phyloP scores from a whole-genome alignment of 2,113 vertebrate species.

The Rhipidura dahli region DNA sequence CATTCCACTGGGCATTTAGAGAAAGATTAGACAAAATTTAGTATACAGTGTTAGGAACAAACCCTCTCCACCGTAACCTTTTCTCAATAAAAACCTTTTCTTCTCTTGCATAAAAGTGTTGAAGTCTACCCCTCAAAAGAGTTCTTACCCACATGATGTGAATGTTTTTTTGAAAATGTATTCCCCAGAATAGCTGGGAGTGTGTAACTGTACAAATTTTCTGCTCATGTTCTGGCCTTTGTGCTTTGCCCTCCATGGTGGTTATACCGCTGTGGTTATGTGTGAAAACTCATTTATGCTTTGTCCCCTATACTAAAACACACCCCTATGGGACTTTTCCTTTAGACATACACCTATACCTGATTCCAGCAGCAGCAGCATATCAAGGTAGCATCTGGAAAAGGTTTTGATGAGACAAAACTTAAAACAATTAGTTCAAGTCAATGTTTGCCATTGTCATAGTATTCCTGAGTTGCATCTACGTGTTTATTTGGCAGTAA shows the following conservation, averaged over 20 bases:
- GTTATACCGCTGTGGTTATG: rapidly evolving
- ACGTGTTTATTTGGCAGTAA: not conserved
- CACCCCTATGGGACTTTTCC: not conserved
- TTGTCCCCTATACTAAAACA: not conserved
- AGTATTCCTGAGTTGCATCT: not conserved
- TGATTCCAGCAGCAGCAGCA: not conserved
- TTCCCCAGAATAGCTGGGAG: not conserved
- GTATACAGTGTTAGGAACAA: rapidly evolving
- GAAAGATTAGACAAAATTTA: not conserved
- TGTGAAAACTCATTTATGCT: not conserved
- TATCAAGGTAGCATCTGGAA: not conserved
- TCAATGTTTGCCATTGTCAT: not conserved
- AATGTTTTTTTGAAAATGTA: not conserved
- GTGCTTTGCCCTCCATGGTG: not conserved
- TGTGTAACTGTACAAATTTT: not conserved
- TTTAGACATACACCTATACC: rapidly evolving
- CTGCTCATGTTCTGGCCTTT: not conserved
- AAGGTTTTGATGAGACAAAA: not conserved
- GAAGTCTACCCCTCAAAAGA: not conserved
- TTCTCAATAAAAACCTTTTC: not conserved
- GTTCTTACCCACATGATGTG: not conserved
- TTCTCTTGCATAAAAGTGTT: not conserved
- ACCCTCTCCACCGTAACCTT: not conserved
- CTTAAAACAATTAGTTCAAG: not conserved
- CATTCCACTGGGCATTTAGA: not conserved